These are phyloP conservation scores for Oceanodroma tethys DNA, from an alignment of 2,113 vertebrate genomes.

Conservation along the genomic window DNA sequence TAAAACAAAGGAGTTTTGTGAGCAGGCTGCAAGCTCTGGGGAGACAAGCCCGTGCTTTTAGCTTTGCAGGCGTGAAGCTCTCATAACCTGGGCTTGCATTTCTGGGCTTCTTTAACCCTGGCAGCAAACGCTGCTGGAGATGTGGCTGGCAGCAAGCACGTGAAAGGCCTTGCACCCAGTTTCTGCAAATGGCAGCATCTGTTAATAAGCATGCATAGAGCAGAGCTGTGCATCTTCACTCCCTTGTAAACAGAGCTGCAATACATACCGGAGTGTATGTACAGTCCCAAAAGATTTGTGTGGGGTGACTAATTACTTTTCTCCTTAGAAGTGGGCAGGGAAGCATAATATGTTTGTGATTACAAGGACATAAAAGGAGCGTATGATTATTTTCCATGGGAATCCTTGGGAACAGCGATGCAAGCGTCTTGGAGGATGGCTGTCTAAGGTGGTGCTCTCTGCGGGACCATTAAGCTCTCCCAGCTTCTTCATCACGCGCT, in stretches of 20 bases:
- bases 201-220: neutral
- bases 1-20: neutral
- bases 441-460: neutral
- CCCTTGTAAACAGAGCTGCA: neutral
- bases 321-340: constrained; percentile 27
- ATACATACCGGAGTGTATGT: neutral
- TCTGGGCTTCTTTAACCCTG: neutral
- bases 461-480: neutral
- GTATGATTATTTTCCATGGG: constrained; percentile 5
- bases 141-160: neutral
- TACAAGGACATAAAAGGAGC: constrained; percentile 18
- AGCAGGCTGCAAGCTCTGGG: neutral
- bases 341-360: neutral
- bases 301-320: neutral
- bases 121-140: neutral
- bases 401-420: neutral
- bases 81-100: neutral
- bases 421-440: neutral
- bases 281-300: neutral
- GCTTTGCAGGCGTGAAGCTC: neutral
- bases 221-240: neutral
- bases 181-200: neutral
- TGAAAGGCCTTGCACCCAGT: neutral
- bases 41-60: neutral
- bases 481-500: neutral